Evolutionary conservation across 2,113 vertebrate genomes (phyloP).

Genomic region (Capricornis sumatraensis): DNA sequence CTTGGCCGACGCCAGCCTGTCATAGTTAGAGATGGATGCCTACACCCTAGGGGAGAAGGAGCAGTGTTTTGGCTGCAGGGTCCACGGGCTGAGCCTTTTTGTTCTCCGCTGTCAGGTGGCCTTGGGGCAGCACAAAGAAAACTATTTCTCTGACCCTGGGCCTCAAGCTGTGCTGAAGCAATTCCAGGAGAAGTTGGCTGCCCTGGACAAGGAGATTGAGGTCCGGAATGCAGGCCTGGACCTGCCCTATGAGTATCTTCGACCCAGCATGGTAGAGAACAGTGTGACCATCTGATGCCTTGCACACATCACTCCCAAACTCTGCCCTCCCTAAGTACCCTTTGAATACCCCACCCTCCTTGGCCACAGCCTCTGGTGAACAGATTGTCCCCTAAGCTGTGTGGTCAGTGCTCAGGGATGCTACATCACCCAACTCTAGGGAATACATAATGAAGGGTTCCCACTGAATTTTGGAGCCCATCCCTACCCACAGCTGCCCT

Average conservation of each 20-base stretch:
- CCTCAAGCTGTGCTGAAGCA: neutral
- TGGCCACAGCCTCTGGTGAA: neutral
- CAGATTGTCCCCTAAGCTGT: neutral
- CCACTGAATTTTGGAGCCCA: neutral
- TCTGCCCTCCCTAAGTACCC: neutral
- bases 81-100: neutral
- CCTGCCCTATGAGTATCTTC: neutral
- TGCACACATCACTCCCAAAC: neutral
- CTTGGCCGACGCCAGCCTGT: neutral
- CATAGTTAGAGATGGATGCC: neutral
- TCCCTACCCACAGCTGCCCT: neutral
- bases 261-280: neutral
- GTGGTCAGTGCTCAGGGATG: neutral
- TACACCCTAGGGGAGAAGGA: neutral
- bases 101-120: neutral
- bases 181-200: neutral
- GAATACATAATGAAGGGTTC: neutral
- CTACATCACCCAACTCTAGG: neutral
- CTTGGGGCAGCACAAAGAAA: neutral
- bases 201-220: neutral
- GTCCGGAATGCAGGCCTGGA: neutral
- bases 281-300: neutral
- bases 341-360: neutral
- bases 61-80: neutral
- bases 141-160: neutral